Evolutionary conservation across 37 sponge, comb jelly and placozoan genomes (phyloP), one percentile per base, ranked within the genome.

Genomic region (Hexactinellida sp.): DNA sequence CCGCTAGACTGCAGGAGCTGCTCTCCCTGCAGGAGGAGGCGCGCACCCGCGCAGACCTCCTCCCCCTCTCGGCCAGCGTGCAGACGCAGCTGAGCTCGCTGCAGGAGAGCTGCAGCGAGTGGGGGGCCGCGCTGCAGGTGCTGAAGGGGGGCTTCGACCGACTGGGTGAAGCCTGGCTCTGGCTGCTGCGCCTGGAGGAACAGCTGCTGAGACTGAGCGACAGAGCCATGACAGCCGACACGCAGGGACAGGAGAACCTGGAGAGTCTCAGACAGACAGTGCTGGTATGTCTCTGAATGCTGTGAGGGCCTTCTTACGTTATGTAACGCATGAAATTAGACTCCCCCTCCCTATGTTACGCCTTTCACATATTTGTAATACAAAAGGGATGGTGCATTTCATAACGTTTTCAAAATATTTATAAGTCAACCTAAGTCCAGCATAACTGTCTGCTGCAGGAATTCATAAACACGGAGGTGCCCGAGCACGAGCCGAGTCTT

Each of bases 221-320:
- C 76, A 63, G 3, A n/a, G 76, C 76, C 3, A 63, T 63, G 76
- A 63, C 76, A n/a, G 76, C 76, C 34, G 76, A 63, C 34, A 63
- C 76, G 21, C 76, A 63, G 34, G 76, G 76, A 28, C 76, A 63
- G 34, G 76, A 63, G 30, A 63, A 63, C 34, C 76, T 63, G 1
- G 76, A 63, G 34, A 10, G 5, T 10, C 13, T 63, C 19, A 10
- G 76, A 28, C 76, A 63, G 13, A 21, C 76, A 21, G 76, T 63
- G 13, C 13, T 63, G 76, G 76, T 63, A 25, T 21, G 76, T 63
- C 13, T 47, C 52, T 47, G 16, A n/a, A n/a, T n/a, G n/a, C n/a
- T n/a, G n/a, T n/a, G n/a, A n/a, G n/a, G n/a, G n/a, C n/a, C n/a
- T n/a, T n/a, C n/a, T n/a, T n/a, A n/a, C n/a, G n/a, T n/a, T n/a